Base-by-base conservation (phyloP, 2,797 vertebrate genomes). In the Euthynnus affinis region DNA sequence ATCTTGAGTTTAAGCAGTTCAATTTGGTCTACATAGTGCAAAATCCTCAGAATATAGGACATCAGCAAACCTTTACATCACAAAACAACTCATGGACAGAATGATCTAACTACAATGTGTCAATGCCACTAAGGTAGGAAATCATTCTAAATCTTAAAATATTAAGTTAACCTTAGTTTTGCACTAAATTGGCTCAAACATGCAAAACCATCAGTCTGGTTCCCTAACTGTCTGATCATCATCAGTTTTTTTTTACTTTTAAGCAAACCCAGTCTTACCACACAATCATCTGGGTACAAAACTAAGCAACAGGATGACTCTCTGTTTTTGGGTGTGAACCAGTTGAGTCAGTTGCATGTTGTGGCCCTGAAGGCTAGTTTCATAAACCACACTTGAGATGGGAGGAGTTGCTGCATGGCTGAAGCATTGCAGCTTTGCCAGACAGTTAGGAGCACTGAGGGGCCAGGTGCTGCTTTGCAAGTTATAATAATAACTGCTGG, bases 381-480 rank as follows among this genome's bases (percentile, higher is more conserved):
- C 78, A 77, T 60, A 57, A 80, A 63, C 80, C 80, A 74, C 73
- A 59, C 51, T 13, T 37, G 0, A 9, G 44, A 5, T 8, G 25
- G 22, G 49, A 44, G 37, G 18, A 10, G 42, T 5, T 15, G 14
- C 17, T 22, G 40, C 4, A 6, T 6, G 8, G 20, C 17, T 67
- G 44, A 48, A 40, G 22, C 4, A 4, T 18, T 37, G 64, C 29
- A 40, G 65, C 53, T 71, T 20, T 15, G 22, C 23, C 34, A 66
- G 56, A 52, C 27, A 20, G 22, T 15, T 0, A 4, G 23, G 4
- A 66, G 55, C 55, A 1, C 20, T 1, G 49, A n/a, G 22, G 17
- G 20, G 0, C 22, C 89, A 88, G 84, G 77, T 88, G 87, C 82
- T 87, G 79, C 74, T 91, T 87, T 88, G 75, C 87, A 89, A 85